phyloP scores from a whole-genome alignment of 1,140 invertebrate species.

The Caenorhabditis remanei region DNA sequence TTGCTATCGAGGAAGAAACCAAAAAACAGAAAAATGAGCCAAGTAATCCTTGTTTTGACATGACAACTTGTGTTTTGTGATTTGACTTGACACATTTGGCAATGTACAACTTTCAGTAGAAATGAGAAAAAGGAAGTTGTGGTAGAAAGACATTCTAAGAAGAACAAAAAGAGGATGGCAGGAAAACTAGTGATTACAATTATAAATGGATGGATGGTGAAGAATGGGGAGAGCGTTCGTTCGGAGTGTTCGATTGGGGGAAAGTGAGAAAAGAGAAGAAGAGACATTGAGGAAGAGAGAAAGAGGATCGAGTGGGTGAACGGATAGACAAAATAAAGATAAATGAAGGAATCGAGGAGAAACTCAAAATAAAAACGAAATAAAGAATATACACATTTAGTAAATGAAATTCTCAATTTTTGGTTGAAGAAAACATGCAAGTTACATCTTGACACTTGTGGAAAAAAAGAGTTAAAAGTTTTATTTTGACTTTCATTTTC shows the following conservation, averaged over 20 bases:
- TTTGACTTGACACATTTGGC: slow-evolving; percentile 17
- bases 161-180: neutral
- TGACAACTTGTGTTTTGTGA: slow-evolving; percentile 16
- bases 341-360: neutral
- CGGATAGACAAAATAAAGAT: neutral
- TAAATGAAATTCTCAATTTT: neutral
- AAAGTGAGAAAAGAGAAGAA: neutral
- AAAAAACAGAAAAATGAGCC: slow-evolving; percentile 20
- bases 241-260: neutral
- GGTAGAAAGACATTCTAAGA: neutral
- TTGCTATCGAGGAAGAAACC: neutral
- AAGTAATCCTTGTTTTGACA: slow-evolving; percentile 29
- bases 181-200: slow-evolving; percentile 48
- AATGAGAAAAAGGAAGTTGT: neutral
- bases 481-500: too few relatives aligned
- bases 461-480: neutral
- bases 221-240: slow-evolving; percentile 45
- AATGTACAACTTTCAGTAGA: neutral
- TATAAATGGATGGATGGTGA: slow-evolving; percentile 45
- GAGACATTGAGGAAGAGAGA: neutral
- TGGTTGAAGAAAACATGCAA: neutral
- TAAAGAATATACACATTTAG: neutral
- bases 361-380: neutral
- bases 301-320: neutral
- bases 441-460: neutral